Evolutionary conservation across 2,888 invertebrate genomes (phyloP).

Genomic region (Zhuqinia jingwanae): DNA sequence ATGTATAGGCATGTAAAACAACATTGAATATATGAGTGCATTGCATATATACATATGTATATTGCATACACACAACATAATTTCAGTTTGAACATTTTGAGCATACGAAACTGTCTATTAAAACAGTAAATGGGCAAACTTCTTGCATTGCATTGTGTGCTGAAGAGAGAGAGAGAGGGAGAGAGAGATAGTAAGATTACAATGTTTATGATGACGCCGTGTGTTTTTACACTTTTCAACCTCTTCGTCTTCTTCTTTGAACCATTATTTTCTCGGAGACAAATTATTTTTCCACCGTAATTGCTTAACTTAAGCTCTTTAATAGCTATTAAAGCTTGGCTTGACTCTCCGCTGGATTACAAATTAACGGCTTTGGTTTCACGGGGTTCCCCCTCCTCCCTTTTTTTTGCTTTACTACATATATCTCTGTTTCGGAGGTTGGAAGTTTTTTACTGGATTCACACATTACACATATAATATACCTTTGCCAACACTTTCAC

Average conservation of each 20-base stretch:
- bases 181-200: neutral
- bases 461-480: too few relatives aligned
- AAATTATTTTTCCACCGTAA: conserved; percentile 67
- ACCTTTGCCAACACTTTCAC: conserved; percentile 11
- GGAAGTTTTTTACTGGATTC: neutral
- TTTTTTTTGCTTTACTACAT: too few relatives aligned
- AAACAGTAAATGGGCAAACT: neutral
- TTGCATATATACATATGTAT: neutral
- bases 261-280: conserved; percentile 55
- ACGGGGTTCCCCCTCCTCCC: neutral
- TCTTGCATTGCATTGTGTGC: conserved; percentile 11
- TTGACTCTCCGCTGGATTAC: conserved; percentile 55
- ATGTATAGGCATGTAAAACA: neutral
- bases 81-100: neutral
- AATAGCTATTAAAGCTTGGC: conserved; percentile 60
- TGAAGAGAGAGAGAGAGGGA: too few relatives aligned
- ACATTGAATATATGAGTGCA: neutral
- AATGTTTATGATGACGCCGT: conserved; percentile 16
- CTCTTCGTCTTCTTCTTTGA: conserved; percentile 40
- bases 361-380: conserved; percentile 60
- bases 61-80: conserved; percentile 12
- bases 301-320: conserved; percentile 70
- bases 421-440: neutral
- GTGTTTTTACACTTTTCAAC: conserved; percentile 43
- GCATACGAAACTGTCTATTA: neutral